Evolutionary conservation across 1,140 invertebrate genomes (phyloP), one percentile per base, ranked within the genome.

Genomic region (Phenacoccus solenopsis): DNA sequence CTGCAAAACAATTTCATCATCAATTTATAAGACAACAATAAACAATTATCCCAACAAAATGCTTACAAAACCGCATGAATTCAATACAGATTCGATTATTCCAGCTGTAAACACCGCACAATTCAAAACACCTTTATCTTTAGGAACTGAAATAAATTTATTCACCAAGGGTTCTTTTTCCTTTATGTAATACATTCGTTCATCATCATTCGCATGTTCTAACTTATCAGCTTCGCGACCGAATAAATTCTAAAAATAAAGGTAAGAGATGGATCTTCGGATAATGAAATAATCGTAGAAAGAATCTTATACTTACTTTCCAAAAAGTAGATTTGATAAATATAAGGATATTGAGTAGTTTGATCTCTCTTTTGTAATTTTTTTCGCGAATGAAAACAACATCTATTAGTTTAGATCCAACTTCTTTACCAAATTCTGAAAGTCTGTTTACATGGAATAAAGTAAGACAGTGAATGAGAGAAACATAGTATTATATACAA

Each of bases 51-150:
- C 16, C 9, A 64, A 64, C 13, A 12, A 9, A 28, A 71, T 59
- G 87, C 93, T 89, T 88, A 97, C 94, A 89, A 98, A 98, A 78
- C 94, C 94, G 77, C 90, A 90, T 76, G 93, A 91, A 74, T 91
- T 94, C 12, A 99, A 81, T 61, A 98, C 90, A 72, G 95, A 93
- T 82, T 99, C 96, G 69, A 99, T 88, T 70, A 99, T 98, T 32
- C 98, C 98, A 73, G 96, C 97, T 73, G 94, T 90, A 77, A 98
- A 99, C 49, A 94, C 91, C n/a, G 96, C 95, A 84, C 96, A 98
- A 79, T 98, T 99, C 0, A 98, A 81, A 74, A 89, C 94, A 68
- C 93, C 92, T 82, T 98, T 98, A 78, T 98, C 96, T 79, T 97
- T 96, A 4, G 96, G 96, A 32, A 98, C 90, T 70, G 96, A 98